Evolutionary conservation across 2,797 vertebrate species (phyloP).

Genomic region (Picus viridis): DNA sequence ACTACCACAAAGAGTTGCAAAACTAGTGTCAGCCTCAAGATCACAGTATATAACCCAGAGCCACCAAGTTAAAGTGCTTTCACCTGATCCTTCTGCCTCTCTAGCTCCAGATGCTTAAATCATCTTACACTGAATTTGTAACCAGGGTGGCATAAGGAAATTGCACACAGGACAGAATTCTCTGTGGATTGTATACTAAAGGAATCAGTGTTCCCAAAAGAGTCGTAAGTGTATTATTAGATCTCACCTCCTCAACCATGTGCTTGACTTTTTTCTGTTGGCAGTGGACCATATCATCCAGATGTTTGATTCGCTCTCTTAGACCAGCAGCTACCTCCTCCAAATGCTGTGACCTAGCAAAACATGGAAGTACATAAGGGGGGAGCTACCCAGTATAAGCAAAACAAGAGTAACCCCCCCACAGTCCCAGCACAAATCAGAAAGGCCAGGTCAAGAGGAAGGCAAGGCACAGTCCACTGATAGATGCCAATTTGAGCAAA

Average conservation of each 20-base stretch:
- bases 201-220: neutral
- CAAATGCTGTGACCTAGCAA: slow-evolving; percentile 85
- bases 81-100: neutral
- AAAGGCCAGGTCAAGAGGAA: neutral
- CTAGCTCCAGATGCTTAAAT: neutral
- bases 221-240: neutral
- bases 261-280: slow-evolving; percentile 98
- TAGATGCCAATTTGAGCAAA: slow-evolving; percentile 1
- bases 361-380: neutral
- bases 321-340: slow-evolving; percentile 85
- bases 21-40: neutral
- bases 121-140: neutral
- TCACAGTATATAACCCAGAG: neutral
- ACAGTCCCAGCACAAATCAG: neutral
- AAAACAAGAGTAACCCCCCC: neutral
- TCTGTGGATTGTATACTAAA: neutral
- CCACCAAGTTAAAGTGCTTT: neutral
- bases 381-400: neutral
- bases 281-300: slow-evolving; percentile 98
- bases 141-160: neutral
- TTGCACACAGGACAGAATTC: neutral
- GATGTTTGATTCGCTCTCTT: slow-evolving; percentile 92
- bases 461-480: neutral
- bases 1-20: neutral
- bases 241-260: slow-evolving; percentile 97